Conservation (phyloP, 2,888 invertebrate species). For the Falcaria lacertinaria region DNA sequence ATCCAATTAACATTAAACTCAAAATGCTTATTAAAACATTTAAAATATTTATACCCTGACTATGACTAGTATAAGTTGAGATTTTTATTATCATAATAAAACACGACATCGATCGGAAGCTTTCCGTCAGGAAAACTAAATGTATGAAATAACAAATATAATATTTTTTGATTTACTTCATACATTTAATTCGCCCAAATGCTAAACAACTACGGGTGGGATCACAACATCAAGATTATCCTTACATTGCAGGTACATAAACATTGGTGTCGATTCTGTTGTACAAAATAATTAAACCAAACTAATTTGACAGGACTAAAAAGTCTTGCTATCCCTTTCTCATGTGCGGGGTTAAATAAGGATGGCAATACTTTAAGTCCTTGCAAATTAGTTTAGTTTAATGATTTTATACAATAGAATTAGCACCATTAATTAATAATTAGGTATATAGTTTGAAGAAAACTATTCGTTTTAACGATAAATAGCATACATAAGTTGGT, state of each 20-base stretch:
- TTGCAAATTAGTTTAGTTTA: too few species aligned
- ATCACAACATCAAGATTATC: slow-evolving; percentile 42
- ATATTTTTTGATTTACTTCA: slow-evolving; percentile 8
- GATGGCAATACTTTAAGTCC: too few species aligned
- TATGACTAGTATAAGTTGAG: slow-evolving; percentile 21
- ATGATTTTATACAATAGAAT: too few species aligned
- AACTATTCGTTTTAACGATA: not conserved
- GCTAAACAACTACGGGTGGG: slow-evolving; percentile 29
- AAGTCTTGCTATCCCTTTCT: too few species aligned
- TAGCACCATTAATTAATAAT: too few species aligned
- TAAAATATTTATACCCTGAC: slow-evolving; percentile 31
- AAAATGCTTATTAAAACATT: slow-evolving; percentile 3
- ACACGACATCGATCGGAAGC: slow-evolving; percentile 37
- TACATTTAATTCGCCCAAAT: slow-evolving; percentile 33
- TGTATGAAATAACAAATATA: slow-evolving; percentile 18
- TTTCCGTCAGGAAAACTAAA: slow-evolving; percentile 30
- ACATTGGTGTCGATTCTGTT: too few species aligned
- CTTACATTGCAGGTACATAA: slow-evolving; percentile 13
- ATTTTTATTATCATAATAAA: slow-evolving; percentile 9
- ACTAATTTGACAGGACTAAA: too few species aligned
- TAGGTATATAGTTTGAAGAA: too few species aligned
- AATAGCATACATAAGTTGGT: not conserved
- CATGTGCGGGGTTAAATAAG: too few species aligned
- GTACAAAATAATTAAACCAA: too few species aligned
- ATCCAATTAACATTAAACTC: not conserved